Conservation (phyloP, 2,797 vertebrate species). For the Siniperca scherzeri region DNA sequence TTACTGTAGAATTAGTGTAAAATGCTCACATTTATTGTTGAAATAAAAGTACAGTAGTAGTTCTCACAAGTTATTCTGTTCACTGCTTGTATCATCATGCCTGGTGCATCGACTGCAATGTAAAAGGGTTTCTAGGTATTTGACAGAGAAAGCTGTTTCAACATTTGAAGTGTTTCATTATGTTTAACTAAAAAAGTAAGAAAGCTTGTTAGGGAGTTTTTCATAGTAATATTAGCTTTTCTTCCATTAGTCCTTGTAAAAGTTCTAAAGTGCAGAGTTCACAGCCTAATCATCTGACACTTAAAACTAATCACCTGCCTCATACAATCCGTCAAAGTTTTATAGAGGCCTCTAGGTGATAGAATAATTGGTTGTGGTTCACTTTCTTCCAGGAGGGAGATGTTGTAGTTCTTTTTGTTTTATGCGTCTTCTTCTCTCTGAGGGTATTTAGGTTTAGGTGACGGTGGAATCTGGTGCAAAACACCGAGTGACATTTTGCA, state of each 20-base stretch:
- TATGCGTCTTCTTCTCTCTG: slow-evolving; percentile 47
- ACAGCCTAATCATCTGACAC: slow-evolving; percentile 77
- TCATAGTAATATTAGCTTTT: slow-evolving; percentile 64
- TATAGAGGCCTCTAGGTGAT: slow-evolving; percentile 73
- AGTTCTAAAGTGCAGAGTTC: slow-evolving; percentile 73
- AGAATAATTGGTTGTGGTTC: slow-evolving; percentile 80
- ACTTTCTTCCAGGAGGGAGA: slow-evolving; percentile 68
- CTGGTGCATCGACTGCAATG: not conserved
- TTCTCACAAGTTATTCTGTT: slow-evolving; percentile 20
- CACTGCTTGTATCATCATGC: not conserved
- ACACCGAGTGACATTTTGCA: slow-evolving; percentile 59
- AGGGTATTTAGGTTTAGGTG: slow-evolving; percentile 63
- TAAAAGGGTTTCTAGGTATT: slow-evolving; percentile 51
- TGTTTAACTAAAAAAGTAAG: slow-evolving; percentile 55
- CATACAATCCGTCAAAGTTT: slow-evolving; percentile 74
- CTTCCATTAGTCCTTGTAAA: slow-evolving; percentile 65
- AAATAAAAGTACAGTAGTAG: slow-evolving; percentile 2
- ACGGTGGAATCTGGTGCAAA: slow-evolving; percentile 44
- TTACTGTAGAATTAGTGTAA: not conserved
- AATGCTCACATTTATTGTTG: not conserved
- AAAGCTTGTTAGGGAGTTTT: slow-evolving; percentile 70
- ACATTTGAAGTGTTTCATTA: slow-evolving; percentile 66
- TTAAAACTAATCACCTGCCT: slow-evolving; percentile 79
- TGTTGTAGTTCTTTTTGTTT: slow-evolving; percentile 66
- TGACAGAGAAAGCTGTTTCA: slow-evolving; percentile 59